phyloP scores from a whole-genome alignment of 2,113 vertebrate genomes.

The Periophthalmus modestus region DNA sequence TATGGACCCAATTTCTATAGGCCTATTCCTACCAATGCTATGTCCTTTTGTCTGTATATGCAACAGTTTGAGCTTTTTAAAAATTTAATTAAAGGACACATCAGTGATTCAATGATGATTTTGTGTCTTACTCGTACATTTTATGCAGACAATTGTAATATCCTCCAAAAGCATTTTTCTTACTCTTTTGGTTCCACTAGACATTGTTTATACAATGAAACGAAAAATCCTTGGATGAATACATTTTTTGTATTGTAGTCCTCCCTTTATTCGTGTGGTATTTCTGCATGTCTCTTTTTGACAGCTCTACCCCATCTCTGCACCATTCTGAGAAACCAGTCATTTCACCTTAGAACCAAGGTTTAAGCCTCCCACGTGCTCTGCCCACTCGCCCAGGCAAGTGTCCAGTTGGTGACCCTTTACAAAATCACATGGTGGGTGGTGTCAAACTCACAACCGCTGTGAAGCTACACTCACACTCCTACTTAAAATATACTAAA shows the following conservation, averaged over 20 bases:
- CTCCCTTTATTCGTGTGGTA: neutral
- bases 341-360: neutral
- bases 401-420: neutral
- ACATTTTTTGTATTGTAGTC: neutral
- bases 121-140: too few species aligned
- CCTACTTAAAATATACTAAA: neutral
- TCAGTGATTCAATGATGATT: too few species aligned
- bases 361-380: neutral
- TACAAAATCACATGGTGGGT: constrained; percentile 7
- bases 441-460: neutral
- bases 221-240: neutral
- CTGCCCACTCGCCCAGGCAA: neutral
- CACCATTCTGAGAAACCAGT: neutral
- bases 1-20: too few species aligned
- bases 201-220: too few species aligned
- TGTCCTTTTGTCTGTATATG: too few species aligned
- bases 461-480: neutral
- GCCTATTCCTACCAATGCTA: too few species aligned
- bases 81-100: too few species aligned
- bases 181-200: too few species aligned
- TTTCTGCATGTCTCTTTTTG: neutral
- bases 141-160: too few species aligned
- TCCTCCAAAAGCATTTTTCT: too few species aligned
- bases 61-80: too few species aligned
- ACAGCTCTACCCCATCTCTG: neutral